A percentile compares a stretch with the other conserved stretches of the same genome.
These are phyloP conservation scores for Hirtodrosophila confusa DNA, from an alignment of 2,888 invertebrate genomes.

Conservation along the genomic window DNA sequence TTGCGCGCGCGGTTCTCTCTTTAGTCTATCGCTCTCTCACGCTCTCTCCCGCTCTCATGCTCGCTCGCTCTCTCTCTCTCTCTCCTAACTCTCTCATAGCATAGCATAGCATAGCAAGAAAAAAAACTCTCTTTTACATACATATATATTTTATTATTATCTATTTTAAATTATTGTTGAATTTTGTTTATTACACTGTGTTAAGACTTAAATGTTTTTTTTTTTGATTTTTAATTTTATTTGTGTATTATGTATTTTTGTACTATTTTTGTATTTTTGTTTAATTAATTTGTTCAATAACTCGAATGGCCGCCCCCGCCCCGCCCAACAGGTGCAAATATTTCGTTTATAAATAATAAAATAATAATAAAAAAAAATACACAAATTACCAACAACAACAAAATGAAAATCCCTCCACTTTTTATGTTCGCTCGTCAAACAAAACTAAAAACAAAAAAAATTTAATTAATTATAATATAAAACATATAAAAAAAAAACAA, in stretches of 20 bases:
- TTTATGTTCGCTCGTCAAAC: constrained; percentile 53
- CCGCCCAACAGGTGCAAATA: too few species aligned
- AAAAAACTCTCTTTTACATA: constrained; percentile 29
- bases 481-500: constrained; percentile 13
- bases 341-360: constrained; percentile 8
- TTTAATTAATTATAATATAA: not conserved
- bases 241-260: constrained; percentile 43
- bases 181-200: constrained; percentile 74
- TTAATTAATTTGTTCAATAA: constrained; percentile 38
- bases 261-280: constrained; percentile 38
- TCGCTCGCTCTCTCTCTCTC: constrained; percentile 28
- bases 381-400: constrained; percentile 26
- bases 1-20: constrained; percentile 38
- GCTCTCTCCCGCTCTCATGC: constrained; percentile 13
- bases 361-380: constrained; percentile 19
- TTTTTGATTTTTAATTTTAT: constrained; percentile 55
- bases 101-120: constrained; percentile 40
- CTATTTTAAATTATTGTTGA: constrained; percentile 79
- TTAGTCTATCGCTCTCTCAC: constrained; percentile 11
- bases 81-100: constrained; percentile 39
- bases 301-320: constrained; percentile 39
- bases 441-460: constrained; percentile 13
- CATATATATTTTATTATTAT: constrained; percentile 60
- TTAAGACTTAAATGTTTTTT: constrained; percentile 48
- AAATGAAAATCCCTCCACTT: constrained; percentile 51